These are phyloP conservation scores for Propithecus coquereli DNA, from an alignment of 2,113 vertebrate genomes.

Conservation along the genomic window DNA sequence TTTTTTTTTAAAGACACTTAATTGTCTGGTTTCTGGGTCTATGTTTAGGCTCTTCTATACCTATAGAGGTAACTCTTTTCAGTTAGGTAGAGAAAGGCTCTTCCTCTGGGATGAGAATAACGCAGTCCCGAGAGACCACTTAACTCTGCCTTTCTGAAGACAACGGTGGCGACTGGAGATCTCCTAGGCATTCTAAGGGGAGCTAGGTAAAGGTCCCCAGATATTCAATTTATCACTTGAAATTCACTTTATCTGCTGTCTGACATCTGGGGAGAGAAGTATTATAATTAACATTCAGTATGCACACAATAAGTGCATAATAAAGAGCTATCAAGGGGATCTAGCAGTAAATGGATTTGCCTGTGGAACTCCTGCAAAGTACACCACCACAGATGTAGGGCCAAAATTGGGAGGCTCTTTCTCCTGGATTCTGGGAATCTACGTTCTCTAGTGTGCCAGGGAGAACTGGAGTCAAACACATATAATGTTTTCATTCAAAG, in stretches of 20 bases:
- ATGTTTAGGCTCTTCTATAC: not conserved
- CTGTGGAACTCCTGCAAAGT: not conserved
- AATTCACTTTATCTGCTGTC: not conserved
- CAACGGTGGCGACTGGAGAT: not conserved
- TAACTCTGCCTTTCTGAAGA: not conserved
- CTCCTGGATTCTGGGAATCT: not conserved
- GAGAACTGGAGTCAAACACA: not conserved
- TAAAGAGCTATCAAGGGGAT: not conserved
- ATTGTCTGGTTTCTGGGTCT: not conserved
- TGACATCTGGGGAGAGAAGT: not conserved
- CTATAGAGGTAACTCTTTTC: not conserved
- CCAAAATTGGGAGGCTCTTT: not conserved
- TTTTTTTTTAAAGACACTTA: not conserved
- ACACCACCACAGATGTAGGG: not conserved
- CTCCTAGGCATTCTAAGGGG: not conserved
- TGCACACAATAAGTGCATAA: not conserved
- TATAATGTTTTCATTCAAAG: constrained; percentile 2
- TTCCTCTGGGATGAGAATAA: not conserved
- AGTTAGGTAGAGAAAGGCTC: not conserved
- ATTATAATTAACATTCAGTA: not conserved
- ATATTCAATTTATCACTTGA: not conserved
- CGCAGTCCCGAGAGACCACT: not conserved
- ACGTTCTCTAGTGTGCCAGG: not conserved
- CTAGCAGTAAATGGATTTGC: not conserved
- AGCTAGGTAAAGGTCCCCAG: not conserved